Conservation (phyloP, 2,888 invertebrate species). For the Brachyopa scutellaris region DNA sequence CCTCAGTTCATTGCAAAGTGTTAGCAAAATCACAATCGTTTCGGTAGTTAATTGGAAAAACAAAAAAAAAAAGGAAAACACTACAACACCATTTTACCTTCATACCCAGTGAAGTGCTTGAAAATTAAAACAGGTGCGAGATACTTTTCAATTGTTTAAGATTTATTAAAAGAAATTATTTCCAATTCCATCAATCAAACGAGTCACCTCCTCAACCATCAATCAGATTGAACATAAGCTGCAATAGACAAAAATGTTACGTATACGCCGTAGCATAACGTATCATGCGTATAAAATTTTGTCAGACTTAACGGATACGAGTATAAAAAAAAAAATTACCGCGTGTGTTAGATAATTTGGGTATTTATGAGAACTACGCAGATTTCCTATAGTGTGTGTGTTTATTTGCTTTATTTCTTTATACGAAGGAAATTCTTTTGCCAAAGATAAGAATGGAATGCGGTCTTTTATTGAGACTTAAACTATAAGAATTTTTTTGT, state of each 20-base stretch:
- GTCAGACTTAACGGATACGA: too few relatives aligned
- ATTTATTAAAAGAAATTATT: neutral
- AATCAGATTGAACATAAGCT: neutral
- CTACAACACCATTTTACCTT: too few relatives aligned
- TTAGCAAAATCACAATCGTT: constrained; percentile 26
- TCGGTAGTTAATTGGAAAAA: neutral
- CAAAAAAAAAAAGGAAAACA: too few relatives aligned
- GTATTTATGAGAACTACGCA: constrained; percentile 17
- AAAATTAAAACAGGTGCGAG: constrained; percentile 20
- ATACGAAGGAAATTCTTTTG: neutral
- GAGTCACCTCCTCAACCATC: neutral
- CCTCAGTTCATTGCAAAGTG: constrained; percentile 31
- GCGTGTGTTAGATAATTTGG: constrained; percentile 18
- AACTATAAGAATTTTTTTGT: too few relatives aligned
- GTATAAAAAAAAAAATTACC: neutral
- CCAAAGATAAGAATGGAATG: constrained; percentile 29
- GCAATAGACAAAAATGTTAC: neutral
- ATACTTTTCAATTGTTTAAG: neutral
- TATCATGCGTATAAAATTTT: neutral
- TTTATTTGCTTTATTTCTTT: too few relatives aligned
- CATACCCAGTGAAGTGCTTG: constrained; percentile 23
- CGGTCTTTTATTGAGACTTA: neutral
- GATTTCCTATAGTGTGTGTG: constrained; percentile 3
- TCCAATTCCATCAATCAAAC: too few relatives aligned
- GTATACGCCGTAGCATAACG: constrained; percentile 10